Evolutionary conservation across 2,888 invertebrate genomes (phyloP), one percentile per base, ranked within the genome.

Genomic region (Morpho achilles): DNA sequence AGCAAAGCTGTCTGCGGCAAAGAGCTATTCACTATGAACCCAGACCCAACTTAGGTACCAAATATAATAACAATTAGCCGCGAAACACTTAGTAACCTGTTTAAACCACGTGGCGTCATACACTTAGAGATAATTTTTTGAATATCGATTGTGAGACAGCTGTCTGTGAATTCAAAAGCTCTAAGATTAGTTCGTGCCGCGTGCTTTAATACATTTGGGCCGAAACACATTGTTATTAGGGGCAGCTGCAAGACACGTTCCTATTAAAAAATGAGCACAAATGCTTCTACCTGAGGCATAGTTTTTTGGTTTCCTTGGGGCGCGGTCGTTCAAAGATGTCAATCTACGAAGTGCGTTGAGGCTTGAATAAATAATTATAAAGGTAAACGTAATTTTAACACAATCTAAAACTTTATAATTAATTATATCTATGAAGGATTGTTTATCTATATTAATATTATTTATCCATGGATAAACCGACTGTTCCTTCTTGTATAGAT

Each of bases 221-320:
- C 65, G 56, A 65, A 67, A 75, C 75, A 79, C 78, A 80, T 81
- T 83, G 80, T 82, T 80, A 84, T 78, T 80, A 80, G 70, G 62
- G 77, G 73, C 87, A 87, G 84, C 85, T 86, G 87, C 84, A 67
- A 75, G 74, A 74, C 76, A 74, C 75, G 74, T 68, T 69, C 72
- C 67, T 68, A 74, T 67, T 73, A 74, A 74, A 75, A 74, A 74
- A 71, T 66, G 67, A 72, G 61, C 60, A 69, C 65, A 67, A 68
- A 68, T 60, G 65, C 67, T 68, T 72, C 70, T 79, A 79, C 80
- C 79, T 78, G 79, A 73, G 68, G 58, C 59, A 62, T 68, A 70
- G 68, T 76, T 77, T 76, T 77, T 75, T 75, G 77, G 75, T 72
- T 73, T 72, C 71, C 67, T 67, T 53, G 47, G 43, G 56, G 50